Evolutionary conservation across 2,113 vertebrate genomes (phyloP), one percentile per base, ranked within the genome.

Genomic region (Calyptommatus sinebrachiatus): DNA sequence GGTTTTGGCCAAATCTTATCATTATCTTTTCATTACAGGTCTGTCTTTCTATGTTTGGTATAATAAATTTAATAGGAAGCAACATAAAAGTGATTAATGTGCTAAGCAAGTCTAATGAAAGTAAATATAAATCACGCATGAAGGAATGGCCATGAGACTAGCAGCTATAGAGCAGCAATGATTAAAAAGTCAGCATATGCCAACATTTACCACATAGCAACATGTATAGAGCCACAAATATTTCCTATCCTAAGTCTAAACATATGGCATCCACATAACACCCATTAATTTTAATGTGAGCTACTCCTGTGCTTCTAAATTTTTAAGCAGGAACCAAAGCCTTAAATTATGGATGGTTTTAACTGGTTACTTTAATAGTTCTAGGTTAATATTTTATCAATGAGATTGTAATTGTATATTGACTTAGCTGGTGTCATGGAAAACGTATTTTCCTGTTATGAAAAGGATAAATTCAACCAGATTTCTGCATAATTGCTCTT

Each of bases 321-420:
- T 89, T 89, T 89, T 84, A 84, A 89, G 71, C 24, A 88, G 66
- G 20, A 90, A 61, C 26, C 20, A 12, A 71, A 86, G 18, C 85
- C 80, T 87, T 91, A 66, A 85, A 83, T 88, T 89, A 87, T 84
- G 88, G 87, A 87, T 79, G 8, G 41, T 66, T 85, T 88, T 85
- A 90, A 78, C 26, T 77, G 50, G 78, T 18, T 79, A 61, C 35
- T 72, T n/a, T n/a, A 66, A 82, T 65, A 84, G 62, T 81, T 91
- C 78, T 81, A 70, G 53, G 28, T 87, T 83, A 85, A 73, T 88
- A 84, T 84, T 80, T 89, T 82, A 81, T 87, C n/a, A 71, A 7
- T 63, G 8, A 75, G 65, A 1, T 81, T 69, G 31, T 48, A 84
- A 83, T 28, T 82, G 2, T 63, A 61, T 79, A 29, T 70, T 79